phyloP scores from a whole-genome alignment of 2,113 vertebrate genomes.

The Hydropotes inermis region DNA sequence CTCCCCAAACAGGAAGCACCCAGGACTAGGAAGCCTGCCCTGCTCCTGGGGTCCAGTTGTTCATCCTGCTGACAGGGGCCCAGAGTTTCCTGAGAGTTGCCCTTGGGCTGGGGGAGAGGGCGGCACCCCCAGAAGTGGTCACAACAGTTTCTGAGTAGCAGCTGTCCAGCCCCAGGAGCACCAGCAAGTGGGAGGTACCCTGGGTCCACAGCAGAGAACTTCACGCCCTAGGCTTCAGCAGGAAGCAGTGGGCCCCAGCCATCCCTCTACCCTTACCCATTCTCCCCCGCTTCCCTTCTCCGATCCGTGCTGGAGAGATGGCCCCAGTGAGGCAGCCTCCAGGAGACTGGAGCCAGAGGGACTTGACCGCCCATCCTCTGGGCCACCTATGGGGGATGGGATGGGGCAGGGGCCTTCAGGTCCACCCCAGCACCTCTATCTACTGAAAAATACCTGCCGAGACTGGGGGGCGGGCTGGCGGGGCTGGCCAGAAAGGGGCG shows the following conservation, averaged over 20 bases:
- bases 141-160: not conserved
- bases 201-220: not conserved
- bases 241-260: not conserved
- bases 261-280: slow-evolving; percentile 48
- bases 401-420: slow-evolving; percentile 43
- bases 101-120: not conserved
- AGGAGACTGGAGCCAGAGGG: not conserved
- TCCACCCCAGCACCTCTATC: slow-evolving; percentile 75
- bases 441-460: slow-evolving; percentile 98
- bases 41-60: too few species aligned
- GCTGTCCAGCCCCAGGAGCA: not conserved
- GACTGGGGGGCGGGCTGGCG: slow-evolving; percentile 90
- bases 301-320: not conserved
- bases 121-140: not conserved
- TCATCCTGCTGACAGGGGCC: not conserved
- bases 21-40: not conserved
- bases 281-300: slow-evolving; percentile 41
- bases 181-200: not conserved
- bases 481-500: slow-evolving; percentile 86
- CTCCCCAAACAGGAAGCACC: not conserved
- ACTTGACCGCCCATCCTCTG: not conserved
- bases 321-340: not conserved
- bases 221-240: not conserved
- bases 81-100: not conserved
- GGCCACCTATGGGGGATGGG: not conserved